Evolutionary conservation across 2,113 vertebrate genomes (phyloP).

Genomic region (Trichechus manatus): DNA sequence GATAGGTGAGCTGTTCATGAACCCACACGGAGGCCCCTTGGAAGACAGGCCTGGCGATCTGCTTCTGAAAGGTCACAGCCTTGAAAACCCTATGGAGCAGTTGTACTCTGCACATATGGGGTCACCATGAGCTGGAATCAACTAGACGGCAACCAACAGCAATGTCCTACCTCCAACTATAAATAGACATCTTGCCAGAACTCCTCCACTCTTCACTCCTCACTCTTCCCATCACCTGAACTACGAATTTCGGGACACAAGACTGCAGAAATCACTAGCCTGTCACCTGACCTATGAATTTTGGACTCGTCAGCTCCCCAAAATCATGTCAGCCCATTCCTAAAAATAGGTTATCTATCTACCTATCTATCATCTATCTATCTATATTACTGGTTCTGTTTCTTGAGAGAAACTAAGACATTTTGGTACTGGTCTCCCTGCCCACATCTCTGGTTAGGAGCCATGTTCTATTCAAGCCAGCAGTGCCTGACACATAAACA

Average conservation of each 20-base stretch:
- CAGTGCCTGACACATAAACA: neutral
- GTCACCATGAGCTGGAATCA: neutral
- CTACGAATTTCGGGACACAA: neutral
- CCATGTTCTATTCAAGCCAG: fast-evolving
- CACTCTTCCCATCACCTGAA: neutral
- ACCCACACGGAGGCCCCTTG: neutral
- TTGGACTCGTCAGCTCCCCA: neutral
- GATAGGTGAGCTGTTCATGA: neutral
- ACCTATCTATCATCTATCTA: neutral
- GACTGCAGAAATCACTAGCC: neutral
- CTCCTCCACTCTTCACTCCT: neutral
- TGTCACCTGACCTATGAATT: neutral
- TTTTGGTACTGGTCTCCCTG: neutral
- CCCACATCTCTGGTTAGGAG: neutral
- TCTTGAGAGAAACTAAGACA: neutral
- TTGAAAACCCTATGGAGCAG: neutral
- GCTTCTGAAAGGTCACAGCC: neutral
- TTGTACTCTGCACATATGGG: neutral
- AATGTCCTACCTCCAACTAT: neutral
- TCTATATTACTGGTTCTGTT: neutral
- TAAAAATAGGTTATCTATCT: neutral
- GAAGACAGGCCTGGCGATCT: neutral
- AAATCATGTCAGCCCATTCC: neutral
- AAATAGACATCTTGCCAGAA: neutral
- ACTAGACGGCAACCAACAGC: neutral